phyloP scores from a whole-genome alignment of 2,888 invertebrate species.

The Euplagia quadripunctaria region DNA sequence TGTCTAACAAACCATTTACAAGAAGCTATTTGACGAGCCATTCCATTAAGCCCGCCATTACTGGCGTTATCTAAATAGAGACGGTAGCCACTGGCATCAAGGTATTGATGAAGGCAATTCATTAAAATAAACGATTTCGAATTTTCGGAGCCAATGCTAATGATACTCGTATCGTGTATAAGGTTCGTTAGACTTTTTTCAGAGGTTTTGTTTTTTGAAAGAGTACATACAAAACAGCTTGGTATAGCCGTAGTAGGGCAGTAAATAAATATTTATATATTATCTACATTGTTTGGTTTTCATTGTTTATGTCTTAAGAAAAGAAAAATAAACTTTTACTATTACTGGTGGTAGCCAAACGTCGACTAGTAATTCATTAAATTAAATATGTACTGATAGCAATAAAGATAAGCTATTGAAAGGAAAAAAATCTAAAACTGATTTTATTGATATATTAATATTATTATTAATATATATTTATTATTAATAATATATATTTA shows the following conservation, averaged over 20 bases:
- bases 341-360: no score
- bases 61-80: neutral
- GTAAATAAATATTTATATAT: no score
- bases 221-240: neutral
- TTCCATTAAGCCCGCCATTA: neutral
- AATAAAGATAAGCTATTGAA: no score
- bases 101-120: conserved; percentile 2
- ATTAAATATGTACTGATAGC: no score
- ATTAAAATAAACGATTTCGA: conserved; percentile 2
- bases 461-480: no score
- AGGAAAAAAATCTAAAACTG: no score
- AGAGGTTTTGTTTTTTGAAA: neutral
- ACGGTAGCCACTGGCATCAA: neutral
- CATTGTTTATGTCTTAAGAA: no score
- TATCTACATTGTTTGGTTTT: no score
- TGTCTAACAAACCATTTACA: neutral
- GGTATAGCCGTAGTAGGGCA: neutral
- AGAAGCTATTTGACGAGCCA: neutral
- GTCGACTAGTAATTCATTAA: no score
- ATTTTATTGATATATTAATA: no score
- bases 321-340: no score
- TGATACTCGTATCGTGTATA: neutral
- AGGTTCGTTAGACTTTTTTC: neutral
- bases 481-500: no score
- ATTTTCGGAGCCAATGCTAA: neutral